phyloP scores from a whole-genome alignment of 2,797 vertebrate genomes.

The Pterois miles region DNA sequence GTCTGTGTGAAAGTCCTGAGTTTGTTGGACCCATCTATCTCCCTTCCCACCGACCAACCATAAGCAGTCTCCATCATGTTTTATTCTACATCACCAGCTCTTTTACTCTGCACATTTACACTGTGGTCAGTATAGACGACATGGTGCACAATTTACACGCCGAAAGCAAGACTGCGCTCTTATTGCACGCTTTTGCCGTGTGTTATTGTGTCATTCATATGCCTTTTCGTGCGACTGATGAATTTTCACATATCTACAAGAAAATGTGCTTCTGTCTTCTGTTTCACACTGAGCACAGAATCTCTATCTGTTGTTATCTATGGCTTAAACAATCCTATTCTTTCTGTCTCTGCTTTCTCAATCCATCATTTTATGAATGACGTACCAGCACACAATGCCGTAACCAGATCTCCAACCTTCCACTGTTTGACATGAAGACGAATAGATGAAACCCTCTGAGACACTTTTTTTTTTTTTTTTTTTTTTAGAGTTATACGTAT shows the following conservation, averaged over 20 bases:
- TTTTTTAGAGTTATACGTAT: constrained; percentile 42
- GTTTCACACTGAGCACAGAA: constrained; percentile 11
- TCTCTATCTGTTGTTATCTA: constrained; percentile 25
- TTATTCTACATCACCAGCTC: too few species aligned
- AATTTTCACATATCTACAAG: not conserved
- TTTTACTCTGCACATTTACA: too few species aligned
- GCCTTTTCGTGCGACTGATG: too few species aligned
- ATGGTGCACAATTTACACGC: too few species aligned
- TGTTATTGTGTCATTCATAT: accelerated
- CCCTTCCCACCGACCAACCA: too few species aligned
- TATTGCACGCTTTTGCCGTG: accelerated
- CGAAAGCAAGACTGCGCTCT: accelerated
- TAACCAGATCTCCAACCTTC: constrained; percentile 26
- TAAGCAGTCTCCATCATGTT: too few species aligned
- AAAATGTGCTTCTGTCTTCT: not conserved
- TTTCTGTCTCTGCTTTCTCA: constrained; percentile 15
- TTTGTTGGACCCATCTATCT: too few species aligned
- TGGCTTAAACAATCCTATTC: constrained; percentile 12
- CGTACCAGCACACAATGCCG: constrained; percentile 19
- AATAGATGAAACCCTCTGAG: constrained; percentile 25
- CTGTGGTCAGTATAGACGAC: accelerated
- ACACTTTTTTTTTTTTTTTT: too few species aligned
- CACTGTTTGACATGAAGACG: constrained; percentile 50
- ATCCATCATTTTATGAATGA: constrained; percentile 30
- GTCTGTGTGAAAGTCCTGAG: too few species aligned